Percentiles rank a stretch among this genome's conserved stretches.
Evolutionary conservation across 1,140 invertebrate species (phyloP).

Genomic region (Hypothenemus hampei): DNA sequence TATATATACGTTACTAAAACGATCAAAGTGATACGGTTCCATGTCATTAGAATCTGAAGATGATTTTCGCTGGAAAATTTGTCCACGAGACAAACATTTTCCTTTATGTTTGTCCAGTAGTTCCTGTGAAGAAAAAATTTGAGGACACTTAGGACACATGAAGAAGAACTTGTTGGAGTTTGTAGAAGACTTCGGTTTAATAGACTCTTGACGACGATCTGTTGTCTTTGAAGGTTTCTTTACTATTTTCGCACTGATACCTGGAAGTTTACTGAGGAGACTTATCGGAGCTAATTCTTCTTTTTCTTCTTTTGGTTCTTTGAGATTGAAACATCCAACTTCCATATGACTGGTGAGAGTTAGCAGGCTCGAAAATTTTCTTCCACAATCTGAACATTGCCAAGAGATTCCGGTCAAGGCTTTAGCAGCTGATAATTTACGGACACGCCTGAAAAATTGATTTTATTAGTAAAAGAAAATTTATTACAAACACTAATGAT

Average conservation of each 20-base stretch:
- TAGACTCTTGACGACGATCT: not conserved
- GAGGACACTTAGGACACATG: conserved; percentile 15
- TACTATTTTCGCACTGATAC: conserved; percentile 5
- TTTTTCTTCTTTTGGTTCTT: not conserved
- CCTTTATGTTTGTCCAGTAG: conserved; percentile 6
- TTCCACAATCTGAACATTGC: conserved; percentile 16
- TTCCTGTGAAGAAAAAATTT: conserved; percentile 13
- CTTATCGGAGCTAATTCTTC: not conserved
- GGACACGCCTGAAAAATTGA: conserved; percentile 6
- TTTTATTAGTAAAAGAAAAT: not conserved
- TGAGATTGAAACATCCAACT: not conserved
- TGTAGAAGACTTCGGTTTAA: not conserved
- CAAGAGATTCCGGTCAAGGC: conserved; percentile 11
- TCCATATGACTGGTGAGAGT: conserved; percentile 12
- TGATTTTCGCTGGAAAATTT: not conserved
- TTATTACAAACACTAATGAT: no score
- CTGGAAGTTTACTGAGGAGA: conserved; percentile 10
- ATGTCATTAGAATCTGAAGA: not conserved
- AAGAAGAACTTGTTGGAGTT: conserved; percentile 15
- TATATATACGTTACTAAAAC: conserved; percentile 21
- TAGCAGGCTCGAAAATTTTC: conserved; percentile 5
- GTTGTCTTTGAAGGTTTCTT: not conserved
- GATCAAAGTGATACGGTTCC: conserved; percentile 12
- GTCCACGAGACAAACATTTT: not conserved
- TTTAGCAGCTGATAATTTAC: not conserved